Evolutionary conservation across 2,888 invertebrate genomes (phyloP).

Genomic region (Sicus ferrugineus): DNA sequence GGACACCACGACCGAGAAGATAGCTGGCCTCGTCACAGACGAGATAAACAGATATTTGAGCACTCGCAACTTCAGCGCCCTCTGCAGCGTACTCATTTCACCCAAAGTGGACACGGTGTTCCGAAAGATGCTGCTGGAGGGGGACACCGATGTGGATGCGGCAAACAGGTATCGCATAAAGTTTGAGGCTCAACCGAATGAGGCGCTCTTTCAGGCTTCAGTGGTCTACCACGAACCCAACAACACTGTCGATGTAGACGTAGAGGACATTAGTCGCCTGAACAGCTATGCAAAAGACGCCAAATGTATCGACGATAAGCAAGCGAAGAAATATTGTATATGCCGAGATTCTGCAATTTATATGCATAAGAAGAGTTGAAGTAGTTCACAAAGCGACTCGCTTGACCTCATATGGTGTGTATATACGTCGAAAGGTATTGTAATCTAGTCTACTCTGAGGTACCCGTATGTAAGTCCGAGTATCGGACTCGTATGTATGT

Average conservation of each 20-base stretch:
- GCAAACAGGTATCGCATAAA: conserved; percentile 39
- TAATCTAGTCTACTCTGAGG: no score
- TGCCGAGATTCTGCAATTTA: conserved; percentile 35
- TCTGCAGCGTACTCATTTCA: conserved; percentile 44
- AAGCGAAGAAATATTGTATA: conserved; percentile 56
- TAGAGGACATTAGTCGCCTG: conserved; percentile 49
- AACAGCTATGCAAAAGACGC: conserved; percentile 45
- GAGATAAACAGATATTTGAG: conserved; percentile 49
- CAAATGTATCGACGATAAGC: conserved; percentile 45
- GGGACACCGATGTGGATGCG: conserved; percentile 3
- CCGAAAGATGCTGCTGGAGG: conserved; percentile 13
- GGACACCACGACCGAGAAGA: conserved; percentile 23
- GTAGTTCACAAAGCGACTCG: no score
- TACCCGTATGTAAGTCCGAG: no score
- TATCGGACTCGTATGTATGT: no score
- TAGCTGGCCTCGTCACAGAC: conserved; percentile 38
- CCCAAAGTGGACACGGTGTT: conserved; percentile 33
- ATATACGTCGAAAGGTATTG: no score
- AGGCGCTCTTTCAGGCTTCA: conserved; percentile 44
- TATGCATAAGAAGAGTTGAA: no score
- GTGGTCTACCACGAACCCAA: conserved; percentile 40
- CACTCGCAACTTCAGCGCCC: conserved; percentile 41
- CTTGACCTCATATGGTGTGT: no score
- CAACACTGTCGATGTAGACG: conserved; percentile 41
- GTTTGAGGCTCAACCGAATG: conserved; percentile 25